These are phyloP conservation scores for Scarus forsteni DNA, from an alignment of 2,797 vertebrate genomes.

Conservation along the genomic window DNA sequence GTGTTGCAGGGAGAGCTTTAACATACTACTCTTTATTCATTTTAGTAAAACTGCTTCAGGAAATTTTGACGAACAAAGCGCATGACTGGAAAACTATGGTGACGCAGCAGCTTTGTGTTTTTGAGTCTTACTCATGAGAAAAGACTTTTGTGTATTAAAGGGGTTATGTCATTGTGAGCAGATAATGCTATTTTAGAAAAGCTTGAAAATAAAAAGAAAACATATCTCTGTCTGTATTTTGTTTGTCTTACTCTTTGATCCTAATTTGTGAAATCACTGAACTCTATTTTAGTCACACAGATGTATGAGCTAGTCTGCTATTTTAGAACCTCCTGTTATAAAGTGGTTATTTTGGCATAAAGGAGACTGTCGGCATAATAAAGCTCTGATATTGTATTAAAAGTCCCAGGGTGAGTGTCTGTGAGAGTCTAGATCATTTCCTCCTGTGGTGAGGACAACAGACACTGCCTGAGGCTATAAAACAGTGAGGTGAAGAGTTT, in stretches of 20 bases:
- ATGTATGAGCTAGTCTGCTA: background rate
- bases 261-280: background rate
- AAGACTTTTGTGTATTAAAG: background rate
- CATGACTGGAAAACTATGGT: no score
- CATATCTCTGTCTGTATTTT: background rate
- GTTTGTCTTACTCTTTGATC: slow-evolving; percentile 6
- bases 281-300: background rate
- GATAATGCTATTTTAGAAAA: background rate
- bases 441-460: slow-evolving; percentile 7
- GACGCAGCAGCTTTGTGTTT: slow-evolving; percentile 4
- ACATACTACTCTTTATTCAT: no score
- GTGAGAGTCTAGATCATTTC: background rate
- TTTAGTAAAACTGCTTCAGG: background rate
- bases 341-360: slow-evolving; percentile 3
- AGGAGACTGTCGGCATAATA: background rate
- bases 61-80: background rate
- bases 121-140: background rate
- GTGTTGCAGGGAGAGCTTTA: no score
- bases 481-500: slow-evolving; percentile 28
- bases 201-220: background rate
- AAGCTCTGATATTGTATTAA: slow-evolving; percentile 8
- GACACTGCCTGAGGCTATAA: slow-evolving; percentile 19
- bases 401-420: background rate
- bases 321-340: slow-evolving; percentile 8
- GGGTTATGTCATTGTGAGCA: background rate